Percentiles rank a stretch among this genome's conserved stretches.
Evolutionary conservation across 2,888 invertebrate genomes (phyloP).

Genomic region (Zygogramma bicolorata): DNA sequence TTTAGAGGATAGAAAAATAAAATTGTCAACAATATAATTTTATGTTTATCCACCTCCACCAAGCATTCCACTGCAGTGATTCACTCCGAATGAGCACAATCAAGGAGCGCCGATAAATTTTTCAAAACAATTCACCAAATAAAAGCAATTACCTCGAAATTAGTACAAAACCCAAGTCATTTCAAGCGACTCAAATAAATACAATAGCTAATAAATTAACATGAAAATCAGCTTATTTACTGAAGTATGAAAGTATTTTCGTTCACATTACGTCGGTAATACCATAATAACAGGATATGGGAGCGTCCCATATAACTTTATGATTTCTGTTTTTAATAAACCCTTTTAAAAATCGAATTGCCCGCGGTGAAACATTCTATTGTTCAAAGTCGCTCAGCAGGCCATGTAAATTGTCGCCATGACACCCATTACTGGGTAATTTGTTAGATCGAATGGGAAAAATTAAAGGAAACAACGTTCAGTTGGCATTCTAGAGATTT

Average conservation of each 20-base stretch:
- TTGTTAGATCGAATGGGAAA: constrained; percentile 49
- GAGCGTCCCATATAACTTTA: constrained; percentile 50
- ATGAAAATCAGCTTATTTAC: constrained; percentile 57
- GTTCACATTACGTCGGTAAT: constrained; percentile 50
- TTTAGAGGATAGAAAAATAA: too few species aligned
- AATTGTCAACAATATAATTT: too few species aligned
- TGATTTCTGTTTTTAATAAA: constrained; percentile 52
- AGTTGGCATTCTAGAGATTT: constrained; percentile 30
- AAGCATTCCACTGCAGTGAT: background rate
- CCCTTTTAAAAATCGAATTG: constrained; percentile 45
- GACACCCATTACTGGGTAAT: constrained; percentile 46
- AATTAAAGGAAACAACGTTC: constrained; percentile 44
- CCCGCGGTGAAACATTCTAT: constrained; percentile 42
- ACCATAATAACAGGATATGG: constrained; percentile 59
- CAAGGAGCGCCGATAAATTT: constrained; percentile 30
- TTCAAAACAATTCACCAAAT: constrained; percentile 31
- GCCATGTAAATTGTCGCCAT: constrained; percentile 49
- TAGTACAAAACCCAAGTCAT: constrained; percentile 47
- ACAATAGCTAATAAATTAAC: constrained; percentile 62
- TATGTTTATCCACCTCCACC: background rate
- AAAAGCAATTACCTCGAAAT: constrained; percentile 32
- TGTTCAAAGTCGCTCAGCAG: constrained; percentile 45
- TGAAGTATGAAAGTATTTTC: constrained; percentile 61
- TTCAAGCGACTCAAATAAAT: constrained; percentile 60
- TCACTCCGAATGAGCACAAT: background rate